Base-by-base conservation (phyloP, 2,797 vertebrate species). In the Eremophila alpestris region DNA sequence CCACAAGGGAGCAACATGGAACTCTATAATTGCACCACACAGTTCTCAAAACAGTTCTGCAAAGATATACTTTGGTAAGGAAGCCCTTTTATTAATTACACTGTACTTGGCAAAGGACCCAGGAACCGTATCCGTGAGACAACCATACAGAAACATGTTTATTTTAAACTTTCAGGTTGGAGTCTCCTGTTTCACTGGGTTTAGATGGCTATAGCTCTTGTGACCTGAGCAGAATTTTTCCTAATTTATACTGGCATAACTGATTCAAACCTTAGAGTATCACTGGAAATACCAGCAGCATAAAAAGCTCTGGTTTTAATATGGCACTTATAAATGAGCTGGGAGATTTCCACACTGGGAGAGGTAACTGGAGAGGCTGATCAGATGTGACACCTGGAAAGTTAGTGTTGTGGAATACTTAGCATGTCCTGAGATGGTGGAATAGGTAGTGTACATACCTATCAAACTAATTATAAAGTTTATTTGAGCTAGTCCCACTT, bases 401-500 rank as follows among this genome's bases (percentile, higher is more conserved):
- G 83, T 80, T 81, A 75, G 58, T 81, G 80, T 70, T 6, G 22
- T 91, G 73, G 84, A 89, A 83, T 80, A 85, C 24, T 77, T 69
- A 69, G 30, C 58, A 51, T 17, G 29, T 26, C 75, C 36, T 26
- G 75, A 58, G 49, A 56, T 56, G 11, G 18, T 10, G 21, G 46
- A 69, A 71, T 87, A 80, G 45, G 26, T 67, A 64, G 58, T 48
- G 13, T 78, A 24, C 65, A 58, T 43, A 85, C 40, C 54, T 56
- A 74, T 82, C 58, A 89, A 63, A 67, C 24, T 94, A 77, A 86
- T 86, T 74, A 77, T 45, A 34, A 46, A 26, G 23, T 91, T 93
- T 75, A 40, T 85, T 92, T 96, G 85, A 95, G 75, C 51, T 92
- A 93, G 80, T 95, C 76, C 67, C 59, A 65, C 84, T 49, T 73